Percentiles rank a stretch among this genome's conserved stretches.
These are phyloP conservation scores for Scrobipalpa atriplicella DNA, from an alignment of 2,888 invertebrate species.

Conservation along the genomic window DNA sequence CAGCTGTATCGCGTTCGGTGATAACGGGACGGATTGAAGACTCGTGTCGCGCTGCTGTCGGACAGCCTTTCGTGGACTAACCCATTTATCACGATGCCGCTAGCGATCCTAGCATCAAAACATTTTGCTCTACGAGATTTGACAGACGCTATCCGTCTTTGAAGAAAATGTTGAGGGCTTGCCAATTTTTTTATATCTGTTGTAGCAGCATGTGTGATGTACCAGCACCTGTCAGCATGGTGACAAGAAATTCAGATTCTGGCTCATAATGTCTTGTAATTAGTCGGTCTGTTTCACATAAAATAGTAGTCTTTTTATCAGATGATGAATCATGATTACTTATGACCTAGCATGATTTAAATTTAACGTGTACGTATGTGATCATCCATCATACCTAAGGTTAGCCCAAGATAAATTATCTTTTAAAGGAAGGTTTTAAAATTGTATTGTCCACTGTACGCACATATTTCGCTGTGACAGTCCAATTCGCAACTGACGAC, in stretches of 20 bases:
- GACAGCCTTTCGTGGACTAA: slow-evolving; percentile 50
- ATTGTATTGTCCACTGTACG: too few relatives aligned
- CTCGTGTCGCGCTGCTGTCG: slow-evolving; percentile 54
- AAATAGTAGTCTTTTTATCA: neutral
- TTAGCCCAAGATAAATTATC: neutral
- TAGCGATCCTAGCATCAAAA: slow-evolving; percentile 36
- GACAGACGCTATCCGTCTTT: slow-evolving; percentile 33
- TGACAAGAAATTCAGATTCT: slow-evolving; percentile 18
- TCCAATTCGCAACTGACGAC: slow-evolving; percentile 46
- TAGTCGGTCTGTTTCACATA: slow-evolving; percentile 11
- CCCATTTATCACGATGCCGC: slow-evolving; percentile 51
- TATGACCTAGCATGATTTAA: neutral
- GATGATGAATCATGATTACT: neutral
- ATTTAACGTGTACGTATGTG: neutral
- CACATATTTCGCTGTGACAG: too few relatives aligned
- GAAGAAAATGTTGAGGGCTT: slow-evolving; percentile 45
- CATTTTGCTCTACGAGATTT: slow-evolving; percentile 33
- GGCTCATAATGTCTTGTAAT: slow-evolving; percentile 20
- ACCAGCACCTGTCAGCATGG: neutral
- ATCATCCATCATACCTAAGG: too few relatives aligned
- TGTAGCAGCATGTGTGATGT: slow-evolving; percentile 24
- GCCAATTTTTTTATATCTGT: slow-evolving; percentile 42
- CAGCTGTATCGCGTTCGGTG: slow-evolving; percentile 65
- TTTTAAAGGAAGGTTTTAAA: neutral
- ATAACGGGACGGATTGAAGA: slow-evolving; percentile 68